Evolutionary conservation across 2,888 invertebrate species (phyloP).

Genomic region (Xestoiulus laeticollis): DNA sequence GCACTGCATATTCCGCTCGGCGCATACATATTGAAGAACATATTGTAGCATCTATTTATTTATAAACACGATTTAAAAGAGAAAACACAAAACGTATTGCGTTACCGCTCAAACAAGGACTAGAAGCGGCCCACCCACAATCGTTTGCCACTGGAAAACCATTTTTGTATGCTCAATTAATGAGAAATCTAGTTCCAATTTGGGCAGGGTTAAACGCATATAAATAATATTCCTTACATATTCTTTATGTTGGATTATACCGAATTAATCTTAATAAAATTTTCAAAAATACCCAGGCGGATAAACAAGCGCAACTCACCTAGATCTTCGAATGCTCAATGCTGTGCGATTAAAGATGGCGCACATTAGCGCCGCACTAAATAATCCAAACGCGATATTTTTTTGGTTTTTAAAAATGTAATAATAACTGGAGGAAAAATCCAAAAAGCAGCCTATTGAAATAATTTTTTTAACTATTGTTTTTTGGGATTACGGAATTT

Average conservation of each 20-base stretch:
- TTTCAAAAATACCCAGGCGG: not conserved
- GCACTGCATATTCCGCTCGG: not conserved
- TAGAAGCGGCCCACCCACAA: not conserved
- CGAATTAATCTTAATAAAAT: not conserved
- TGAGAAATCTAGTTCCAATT: not conserved
- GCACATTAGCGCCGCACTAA: not conserved
- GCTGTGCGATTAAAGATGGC: slow-evolving; percentile 15
- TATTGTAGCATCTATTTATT: not conserved
- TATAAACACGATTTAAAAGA: not conserved
- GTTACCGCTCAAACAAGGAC: not conserved
- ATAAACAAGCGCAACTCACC: not conserved
- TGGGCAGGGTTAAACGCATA: not conserved
- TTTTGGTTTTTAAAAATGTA: not conserved
- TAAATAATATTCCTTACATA: not conserved
- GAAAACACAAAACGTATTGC: not conserved
- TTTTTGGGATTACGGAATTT: not conserved
- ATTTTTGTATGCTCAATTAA: not conserved
- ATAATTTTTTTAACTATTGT: not conserved
- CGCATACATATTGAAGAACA: not conserved
- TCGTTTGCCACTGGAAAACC: not conserved
- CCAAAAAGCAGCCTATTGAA: not conserved
- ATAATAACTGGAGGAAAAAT: not conserved
- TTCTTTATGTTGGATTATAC: not conserved
- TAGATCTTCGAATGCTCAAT: not conserved
- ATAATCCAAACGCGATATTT: not conserved